Percentiles rank a stretch among this genome's conserved stretches.
phyloP scores from a whole-genome alignment of 1,140 invertebrate species.

The Procambarus virginalis region DNA sequence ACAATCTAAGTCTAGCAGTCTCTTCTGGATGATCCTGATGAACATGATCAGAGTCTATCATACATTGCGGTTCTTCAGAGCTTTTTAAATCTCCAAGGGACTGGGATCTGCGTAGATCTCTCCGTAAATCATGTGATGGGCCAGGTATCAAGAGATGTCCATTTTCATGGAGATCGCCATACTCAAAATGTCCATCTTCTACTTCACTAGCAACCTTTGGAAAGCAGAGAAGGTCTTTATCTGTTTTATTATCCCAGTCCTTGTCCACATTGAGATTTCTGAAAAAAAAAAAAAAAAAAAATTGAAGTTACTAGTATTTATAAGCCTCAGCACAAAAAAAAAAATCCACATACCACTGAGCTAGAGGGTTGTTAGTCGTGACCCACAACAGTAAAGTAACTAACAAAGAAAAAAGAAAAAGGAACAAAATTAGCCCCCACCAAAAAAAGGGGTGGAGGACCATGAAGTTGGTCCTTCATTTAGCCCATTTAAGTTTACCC shows the following conservation, averaged over 20 bases:
- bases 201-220: constrained; percentile 51
- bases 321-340: no score
- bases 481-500: no score
- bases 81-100: constrained; percentile 76
- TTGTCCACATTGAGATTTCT: constrained; percentile 66
- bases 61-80: constrained; percentile 51
- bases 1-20: constrained; percentile 47
- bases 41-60: constrained; percentile 66
- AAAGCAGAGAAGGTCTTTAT: constrained; percentile 67
- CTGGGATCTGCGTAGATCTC: constrained; percentile 75
- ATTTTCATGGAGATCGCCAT: constrained; percentile 76
- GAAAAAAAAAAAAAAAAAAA: background rate
- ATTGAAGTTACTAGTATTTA: no score
- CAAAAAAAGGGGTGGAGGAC: no score
- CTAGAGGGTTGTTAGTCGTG: no score
- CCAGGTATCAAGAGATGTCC: constrained; percentile 59
- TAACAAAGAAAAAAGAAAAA: no score
- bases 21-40: constrained; percentile 69
- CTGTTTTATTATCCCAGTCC: constrained; percentile 64
- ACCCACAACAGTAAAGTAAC: no score
- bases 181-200: constrained; percentile 77
- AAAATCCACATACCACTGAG: no score
- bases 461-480: no score
- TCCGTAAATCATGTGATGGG: constrained; percentile 73
- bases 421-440: no score